Evolutionary conservation across 2,113 vertebrate genomes (phyloP).

Genomic region (Hypanus sabinus): DNA sequence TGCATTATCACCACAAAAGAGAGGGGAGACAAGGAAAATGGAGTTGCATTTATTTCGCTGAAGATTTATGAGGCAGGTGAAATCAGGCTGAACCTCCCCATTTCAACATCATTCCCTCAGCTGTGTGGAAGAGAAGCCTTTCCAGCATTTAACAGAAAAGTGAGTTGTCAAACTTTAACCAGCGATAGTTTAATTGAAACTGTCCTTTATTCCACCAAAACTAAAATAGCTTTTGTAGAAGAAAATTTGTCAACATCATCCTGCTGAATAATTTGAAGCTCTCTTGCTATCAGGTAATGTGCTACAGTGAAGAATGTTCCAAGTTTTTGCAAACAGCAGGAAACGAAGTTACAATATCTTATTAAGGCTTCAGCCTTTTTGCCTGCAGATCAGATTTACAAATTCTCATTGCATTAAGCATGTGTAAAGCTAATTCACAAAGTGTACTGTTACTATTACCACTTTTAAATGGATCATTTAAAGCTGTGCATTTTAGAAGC

Average conservation of each 20-base stretch:
- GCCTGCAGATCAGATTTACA: not conserved
- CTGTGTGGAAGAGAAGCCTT: not conserved
- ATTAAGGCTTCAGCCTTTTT: not conserved
- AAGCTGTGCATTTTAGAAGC: not conserved
- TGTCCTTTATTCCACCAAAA: not conserved
- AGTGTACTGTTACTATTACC: too few species aligned
- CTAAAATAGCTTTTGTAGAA: not conserved
- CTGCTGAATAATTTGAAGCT: not conserved
- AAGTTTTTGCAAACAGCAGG: too few species aligned
- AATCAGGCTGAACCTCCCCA: conserved; percentile 38
- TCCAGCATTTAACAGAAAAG: not conserved
- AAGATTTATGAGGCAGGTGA: conserved; percentile 41
- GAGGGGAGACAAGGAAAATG: not conserved
- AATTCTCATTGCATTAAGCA: not conserved
- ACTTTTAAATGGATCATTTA: not conserved
- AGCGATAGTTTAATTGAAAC: not conserved
- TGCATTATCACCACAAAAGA: conserved; percentile 38
- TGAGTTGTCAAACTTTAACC: not conserved
- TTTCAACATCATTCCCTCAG: conserved; percentile 39
- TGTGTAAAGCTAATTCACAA: not conserved
- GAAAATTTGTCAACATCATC: not conserved
- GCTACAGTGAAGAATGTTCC: not conserved
- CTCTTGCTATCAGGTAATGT: not conserved
- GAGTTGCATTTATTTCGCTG: not conserved
- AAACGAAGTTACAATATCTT: not conserved